These are phyloP conservation scores for Carassius gibelio DNA, from an alignment of 2,113 vertebrate genomes.

Conservation along the genomic window DNA sequence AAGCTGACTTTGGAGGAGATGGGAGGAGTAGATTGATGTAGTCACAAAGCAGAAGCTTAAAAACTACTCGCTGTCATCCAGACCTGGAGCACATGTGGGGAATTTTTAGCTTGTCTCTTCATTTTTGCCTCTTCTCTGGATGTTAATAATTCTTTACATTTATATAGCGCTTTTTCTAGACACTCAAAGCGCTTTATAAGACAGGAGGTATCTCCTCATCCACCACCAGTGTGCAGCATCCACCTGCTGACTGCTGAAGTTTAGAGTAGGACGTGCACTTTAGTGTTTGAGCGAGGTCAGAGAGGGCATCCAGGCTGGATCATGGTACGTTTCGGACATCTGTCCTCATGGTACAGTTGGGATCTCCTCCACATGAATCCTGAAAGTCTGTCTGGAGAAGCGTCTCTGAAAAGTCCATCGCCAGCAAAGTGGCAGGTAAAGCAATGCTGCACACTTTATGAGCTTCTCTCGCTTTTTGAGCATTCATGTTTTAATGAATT, in stretches of 20 bases:
- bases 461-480: no score
- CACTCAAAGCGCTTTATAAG: no score
- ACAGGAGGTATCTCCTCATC: no score
- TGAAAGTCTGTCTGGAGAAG: slow-evolving; percentile 57
- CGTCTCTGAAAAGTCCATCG: not conserved
- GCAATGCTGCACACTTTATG: not conserved
- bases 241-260: not conserved
- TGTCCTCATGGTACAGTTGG: slow-evolving; percentile 78
- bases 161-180: no score
- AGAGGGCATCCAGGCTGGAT: not conserved
- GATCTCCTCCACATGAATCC: slow-evolving; percentile 72
- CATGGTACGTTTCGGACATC: slow-evolving; percentile 72
- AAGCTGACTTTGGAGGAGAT: not conserved
- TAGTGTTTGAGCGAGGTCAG: not conserved
- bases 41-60: not conserved
- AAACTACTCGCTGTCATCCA: not conserved
- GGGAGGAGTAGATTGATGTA: slow-evolving; percentile 32
- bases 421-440: slow-evolving; percentile 67
- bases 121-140: slow-evolving; percentile 1
- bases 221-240: no score
- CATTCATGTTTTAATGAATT: not conserved
- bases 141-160: no score
- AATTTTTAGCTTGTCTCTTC: not conserved
- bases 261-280: not conserved
- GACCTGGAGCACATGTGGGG: not conserved